phyloP scores from a whole-genome alignment of 2,113 vertebrate species.

The Heptranchias perlo region DNA sequence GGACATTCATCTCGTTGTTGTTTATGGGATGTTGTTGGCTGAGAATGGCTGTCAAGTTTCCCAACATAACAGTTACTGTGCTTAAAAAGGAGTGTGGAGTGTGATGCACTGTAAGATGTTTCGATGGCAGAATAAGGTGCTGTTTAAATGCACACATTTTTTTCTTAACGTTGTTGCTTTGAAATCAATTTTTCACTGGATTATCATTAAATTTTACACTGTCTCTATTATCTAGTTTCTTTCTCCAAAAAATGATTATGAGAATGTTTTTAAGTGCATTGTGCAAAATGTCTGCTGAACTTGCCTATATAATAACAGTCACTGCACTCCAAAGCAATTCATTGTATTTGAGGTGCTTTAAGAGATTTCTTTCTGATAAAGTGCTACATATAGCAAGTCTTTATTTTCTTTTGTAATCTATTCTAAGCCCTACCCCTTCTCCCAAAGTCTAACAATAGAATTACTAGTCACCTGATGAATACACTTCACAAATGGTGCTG shows the following conservation, averaged over 20 bases:
- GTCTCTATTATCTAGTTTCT: neutral
- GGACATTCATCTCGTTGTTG: neutral
- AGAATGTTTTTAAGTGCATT: neutral
- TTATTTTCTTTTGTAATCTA: neutral
- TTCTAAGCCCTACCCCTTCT: neutral
- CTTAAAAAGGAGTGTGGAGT: neutral
- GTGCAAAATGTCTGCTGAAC: neutral
- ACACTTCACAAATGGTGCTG: neutral
- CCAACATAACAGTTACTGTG: neutral
- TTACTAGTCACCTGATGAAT: neutral
- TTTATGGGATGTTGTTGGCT: neutral
- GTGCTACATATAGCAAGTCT: neutral
- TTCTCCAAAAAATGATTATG: neutral
- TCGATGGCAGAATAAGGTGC: neutral
- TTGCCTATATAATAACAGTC: neutral
- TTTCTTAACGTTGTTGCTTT: neutral
- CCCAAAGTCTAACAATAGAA: neutral
- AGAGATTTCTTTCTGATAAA: neutral
- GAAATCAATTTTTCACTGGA: neutral
- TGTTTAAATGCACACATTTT: neutral
- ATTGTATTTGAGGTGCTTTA: neutral
- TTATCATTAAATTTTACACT: neutral
- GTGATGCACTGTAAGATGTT: neutral
- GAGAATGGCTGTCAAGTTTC: neutral
- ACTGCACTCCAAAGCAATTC: neutral